phyloP scores from a whole-genome alignment of 2,888 invertebrate species.

The Acleris holmiana region DNA sequence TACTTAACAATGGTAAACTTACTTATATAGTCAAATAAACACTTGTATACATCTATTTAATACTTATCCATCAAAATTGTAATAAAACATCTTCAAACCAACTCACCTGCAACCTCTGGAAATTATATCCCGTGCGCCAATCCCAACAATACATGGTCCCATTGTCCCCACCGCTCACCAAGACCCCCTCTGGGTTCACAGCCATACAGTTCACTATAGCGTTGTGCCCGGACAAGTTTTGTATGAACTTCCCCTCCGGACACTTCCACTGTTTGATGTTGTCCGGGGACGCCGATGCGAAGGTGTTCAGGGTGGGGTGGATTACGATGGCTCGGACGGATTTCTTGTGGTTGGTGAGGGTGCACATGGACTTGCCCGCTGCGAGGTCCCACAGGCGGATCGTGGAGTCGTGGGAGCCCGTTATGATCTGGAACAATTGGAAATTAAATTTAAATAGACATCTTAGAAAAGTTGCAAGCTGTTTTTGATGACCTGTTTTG shows the following conservation, averaged over 20 bases:
- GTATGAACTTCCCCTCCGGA: slow-evolving; percentile 97
- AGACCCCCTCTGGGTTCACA: slow-evolving; percentile 96
- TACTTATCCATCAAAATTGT: no score
- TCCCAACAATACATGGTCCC: slow-evolving; percentile 99
- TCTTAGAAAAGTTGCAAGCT: no score
- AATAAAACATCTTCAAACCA: no score
- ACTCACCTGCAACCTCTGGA: slow-evolving; percentile 92
- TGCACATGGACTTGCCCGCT: slow-evolving; percentile 96
- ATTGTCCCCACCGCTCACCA: slow-evolving; percentile 99
- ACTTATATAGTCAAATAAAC: no score
- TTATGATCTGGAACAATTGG: slow-evolving; percentile 87
- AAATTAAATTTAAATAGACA: no score
- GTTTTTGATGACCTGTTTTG: no score
- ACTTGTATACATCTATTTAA: no score
- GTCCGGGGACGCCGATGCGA: slow-evolving; percentile 98
- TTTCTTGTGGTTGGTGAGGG: slow-evolving; percentile 99
- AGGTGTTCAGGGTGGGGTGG: slow-evolving; percentile 94
- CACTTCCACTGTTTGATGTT: slow-evolving; percentile 99
- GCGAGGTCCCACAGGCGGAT: slow-evolving; percentile 99
- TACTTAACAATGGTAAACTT: no score
- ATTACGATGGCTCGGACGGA: slow-evolving; percentile 92
- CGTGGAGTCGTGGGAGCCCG: slow-evolving; percentile 98
- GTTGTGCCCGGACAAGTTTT: slow-evolving; percentile 98
- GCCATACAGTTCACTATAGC: slow-evolving; percentile 98
- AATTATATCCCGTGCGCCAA: slow-evolving; percentile 99